These are phyloP conservation scores for Physocephala rufipes DNA, from an alignment of 2,888 invertebrate species.

Conservation along the genomic window DNA sequence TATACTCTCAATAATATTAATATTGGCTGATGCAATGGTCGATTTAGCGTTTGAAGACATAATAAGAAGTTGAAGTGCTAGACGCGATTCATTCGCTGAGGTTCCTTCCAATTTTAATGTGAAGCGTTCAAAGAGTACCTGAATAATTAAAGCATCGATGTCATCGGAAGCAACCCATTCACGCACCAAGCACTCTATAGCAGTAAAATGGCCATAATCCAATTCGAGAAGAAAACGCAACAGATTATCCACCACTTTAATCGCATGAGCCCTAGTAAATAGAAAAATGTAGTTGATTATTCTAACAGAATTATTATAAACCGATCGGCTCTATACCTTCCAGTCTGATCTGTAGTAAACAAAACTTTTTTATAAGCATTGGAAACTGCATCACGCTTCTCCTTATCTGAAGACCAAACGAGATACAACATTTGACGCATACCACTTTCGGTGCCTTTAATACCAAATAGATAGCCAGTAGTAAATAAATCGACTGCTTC, in stretches of 20 bases:
- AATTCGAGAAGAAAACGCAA: conserved; percentile 69
- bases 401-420: conserved; percentile 84
- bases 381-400: conserved; percentile 77
- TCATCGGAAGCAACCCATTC: conserved; percentile 72
- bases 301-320: too few relatives aligned
- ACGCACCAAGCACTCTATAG: conserved; percentile 71
- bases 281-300: conserved; percentile 40
- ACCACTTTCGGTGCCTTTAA: conserved; percentile 77
- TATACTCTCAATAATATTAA: conserved; percentile 77
- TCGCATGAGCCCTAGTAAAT: conserved; percentile 68
- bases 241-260: conserved; percentile 71
- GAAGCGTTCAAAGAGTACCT: conserved; percentile 88
- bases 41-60: conserved; percentile 77
- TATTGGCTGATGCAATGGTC: conserved; percentile 73
- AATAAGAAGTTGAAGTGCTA: conserved; percentile 79
- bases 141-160: conserved; percentile 69
- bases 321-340: conserved; percentile 46
- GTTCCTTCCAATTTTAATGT: conserved; percentile 77
- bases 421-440: conserved; percentile 80
- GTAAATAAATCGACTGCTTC: conserved; percentile 92
- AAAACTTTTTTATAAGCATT: conserved; percentile 74
- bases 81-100: conserved; percentile 75
- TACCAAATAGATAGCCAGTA: conserved; percentile 79
- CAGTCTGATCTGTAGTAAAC: conserved; percentile 62
- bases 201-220: conserved; percentile 70